A percentile compares a stretch with the other conserved stretches of the same genome.
Evolutionary conservation across 2,113 vertebrate species (phyloP).

Genomic region (Thamnaconus septentrionalis): DNA sequence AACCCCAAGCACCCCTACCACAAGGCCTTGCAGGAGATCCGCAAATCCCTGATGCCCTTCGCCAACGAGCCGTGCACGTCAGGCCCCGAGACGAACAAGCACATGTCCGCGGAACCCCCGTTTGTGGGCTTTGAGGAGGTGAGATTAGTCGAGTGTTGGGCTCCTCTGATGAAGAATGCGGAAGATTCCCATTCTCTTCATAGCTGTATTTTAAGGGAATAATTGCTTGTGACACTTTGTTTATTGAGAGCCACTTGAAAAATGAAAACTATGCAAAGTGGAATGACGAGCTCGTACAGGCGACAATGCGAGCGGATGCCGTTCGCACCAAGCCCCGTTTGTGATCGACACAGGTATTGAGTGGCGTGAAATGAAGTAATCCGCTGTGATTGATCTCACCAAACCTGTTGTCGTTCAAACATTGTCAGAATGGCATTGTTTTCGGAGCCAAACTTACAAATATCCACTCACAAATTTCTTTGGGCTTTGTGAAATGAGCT

Average conservation of each 20-base stretch:
- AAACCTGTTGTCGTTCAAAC: too few species aligned
- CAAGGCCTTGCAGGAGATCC: slow-evolving; percentile 93
- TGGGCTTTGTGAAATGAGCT: too few species aligned
- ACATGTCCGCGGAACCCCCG: slow-evolving; percentile 85
- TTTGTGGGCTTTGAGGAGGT: slow-evolving; percentile 94
- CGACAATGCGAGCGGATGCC: slow-evolving; percentile 10
- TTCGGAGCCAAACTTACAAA: too few species aligned
- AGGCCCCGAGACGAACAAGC: slow-evolving; percentile 83
- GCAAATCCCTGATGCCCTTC: slow-evolving; percentile 91
- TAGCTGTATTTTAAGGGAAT: slow-evolving; percentile 23
- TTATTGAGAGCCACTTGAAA: slow-evolving; percentile 40
- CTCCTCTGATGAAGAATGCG: slow-evolving; percentile 13
- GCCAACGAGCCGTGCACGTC: slow-evolving; percentile 82
- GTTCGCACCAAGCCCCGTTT: slow-evolving; percentile 20
- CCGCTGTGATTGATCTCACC: too few species aligned
- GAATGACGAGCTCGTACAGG: slow-evolving; percentile 55
- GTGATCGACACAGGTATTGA: not conserved
- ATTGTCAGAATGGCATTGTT: too few species aligned
- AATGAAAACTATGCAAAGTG: slow-evolving; percentile 66
- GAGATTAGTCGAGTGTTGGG: slow-evolving; percentile 28
- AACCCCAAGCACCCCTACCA: slow-evolving; percentile 87
- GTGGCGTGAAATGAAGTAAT: not conserved
- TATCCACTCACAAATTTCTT: too few species aligned
- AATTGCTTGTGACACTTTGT: slow-evolving; percentile 24
- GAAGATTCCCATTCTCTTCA: slow-evolving; percentile 26